phyloP scores from a whole-genome alignment of 2,888 invertebrate species.

The Anthophora plumipes region DNA sequence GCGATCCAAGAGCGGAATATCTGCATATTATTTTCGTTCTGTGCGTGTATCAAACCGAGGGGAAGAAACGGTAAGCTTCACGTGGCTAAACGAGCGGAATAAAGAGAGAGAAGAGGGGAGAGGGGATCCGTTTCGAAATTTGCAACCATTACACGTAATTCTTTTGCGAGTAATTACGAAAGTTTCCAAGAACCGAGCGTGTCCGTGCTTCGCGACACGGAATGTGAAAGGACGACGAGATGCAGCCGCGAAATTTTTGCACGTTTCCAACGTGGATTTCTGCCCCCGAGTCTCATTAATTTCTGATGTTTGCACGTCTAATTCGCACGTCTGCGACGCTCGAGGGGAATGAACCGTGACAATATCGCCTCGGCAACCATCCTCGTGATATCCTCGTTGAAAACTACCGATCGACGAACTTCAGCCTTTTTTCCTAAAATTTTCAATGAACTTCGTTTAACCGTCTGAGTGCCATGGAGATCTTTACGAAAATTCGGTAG shows the following conservation, averaged over 20 bases:
- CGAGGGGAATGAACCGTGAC: slow-evolving; percentile 46
- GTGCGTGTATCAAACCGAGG: background rate
- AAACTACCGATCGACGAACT: background rate
- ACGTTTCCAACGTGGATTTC: slow-evolving; percentile 32
- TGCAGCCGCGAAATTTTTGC: slow-evolving; percentile 23
- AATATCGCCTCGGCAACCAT: slow-evolving; percentile 4
- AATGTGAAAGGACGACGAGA: slow-evolving; percentile 40
- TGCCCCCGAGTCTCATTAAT: slow-evolving; percentile 35
- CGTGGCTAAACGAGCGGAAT: background rate
- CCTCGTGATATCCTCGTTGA: background rate
- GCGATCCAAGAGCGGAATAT: background rate
- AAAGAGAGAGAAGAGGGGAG: too few relatives aligned
- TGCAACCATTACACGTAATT: slow-evolving; percentile 18
- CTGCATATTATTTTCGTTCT: background rate
- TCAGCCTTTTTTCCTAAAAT: background rate
- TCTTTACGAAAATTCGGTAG: too few relatives aligned
- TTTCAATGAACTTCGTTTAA: background rate
- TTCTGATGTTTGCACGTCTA: slow-evolving; percentile 23
- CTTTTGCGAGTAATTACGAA: slow-evolving; percentile 35
- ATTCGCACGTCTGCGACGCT: slow-evolving; percentile 44
- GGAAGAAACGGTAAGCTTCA: background rate
- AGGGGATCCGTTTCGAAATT: slow-evolving; percentile 2
- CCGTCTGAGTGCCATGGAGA: too few relatives aligned
- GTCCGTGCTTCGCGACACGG: slow-evolving; percentile 11
- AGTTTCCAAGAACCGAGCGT: slow-evolving; percentile 1